phyloP scores from a whole-genome alignment of 1,140 invertebrate species.

The Tribolium madens region DNA sequence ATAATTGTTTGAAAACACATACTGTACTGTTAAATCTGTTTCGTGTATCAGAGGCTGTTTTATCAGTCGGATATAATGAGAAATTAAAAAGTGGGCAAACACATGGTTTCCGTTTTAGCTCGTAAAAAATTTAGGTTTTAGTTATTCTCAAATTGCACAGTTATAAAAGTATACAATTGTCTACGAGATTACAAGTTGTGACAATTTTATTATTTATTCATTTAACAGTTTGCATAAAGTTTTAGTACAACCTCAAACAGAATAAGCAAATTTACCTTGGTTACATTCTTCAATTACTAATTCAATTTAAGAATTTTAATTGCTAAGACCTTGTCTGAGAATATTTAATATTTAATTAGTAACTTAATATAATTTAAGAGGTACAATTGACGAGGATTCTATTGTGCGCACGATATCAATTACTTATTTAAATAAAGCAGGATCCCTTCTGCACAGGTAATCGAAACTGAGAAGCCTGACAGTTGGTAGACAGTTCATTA shows the following conservation, averaged over 20 bases:
- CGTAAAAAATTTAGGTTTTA: neutral
- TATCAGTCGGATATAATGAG: no score
- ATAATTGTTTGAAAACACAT: no score
- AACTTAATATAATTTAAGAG: conserved; percentile 21
- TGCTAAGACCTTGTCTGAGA: neutral
- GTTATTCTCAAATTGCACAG: neutral
- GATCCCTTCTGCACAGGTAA: conserved; percentile 38
- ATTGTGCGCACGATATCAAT: conserved; percentile 29
- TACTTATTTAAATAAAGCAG: conserved; percentile 29
- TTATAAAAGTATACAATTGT: neutral
- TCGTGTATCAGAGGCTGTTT: no score
- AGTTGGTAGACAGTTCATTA: conserved; percentile 52
- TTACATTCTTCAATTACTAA: neutral
- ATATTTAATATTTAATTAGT: conserved; percentile 24
- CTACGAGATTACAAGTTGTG: neutral
- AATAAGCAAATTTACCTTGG: neutral
- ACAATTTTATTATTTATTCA: neutral
- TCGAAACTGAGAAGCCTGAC: conserved; percentile 47
- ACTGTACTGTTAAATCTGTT: no score
- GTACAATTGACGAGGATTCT: conserved; percentile 11
- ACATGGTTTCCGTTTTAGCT: no score
- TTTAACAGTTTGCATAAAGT: neutral
- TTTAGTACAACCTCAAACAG: neutral
- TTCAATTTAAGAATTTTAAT: conserved; percentile 12
- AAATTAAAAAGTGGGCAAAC: no score